Base-by-base conservation (phyloP, 2,888 invertebrate species). In the Carcina quercana region DNA sequence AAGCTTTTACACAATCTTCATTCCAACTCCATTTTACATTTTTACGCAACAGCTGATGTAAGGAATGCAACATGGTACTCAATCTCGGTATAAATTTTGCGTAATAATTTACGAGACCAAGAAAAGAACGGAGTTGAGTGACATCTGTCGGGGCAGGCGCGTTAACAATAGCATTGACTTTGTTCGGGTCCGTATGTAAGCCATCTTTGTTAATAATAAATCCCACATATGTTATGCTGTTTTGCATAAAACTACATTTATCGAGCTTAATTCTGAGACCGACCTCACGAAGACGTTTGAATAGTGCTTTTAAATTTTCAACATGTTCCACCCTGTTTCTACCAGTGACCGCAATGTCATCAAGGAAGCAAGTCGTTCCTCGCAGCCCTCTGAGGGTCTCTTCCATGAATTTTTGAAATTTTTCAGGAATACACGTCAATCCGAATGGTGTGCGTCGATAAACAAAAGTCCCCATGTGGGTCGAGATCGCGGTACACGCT, bases 61-160 rank as follows among this genome's bases (percentile, higher is more conserved):
- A 15, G 6, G 39, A 34, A 15, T 19, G 14, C n/a, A 39, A 15
- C 2, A 36, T 17, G 13, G 21, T 25, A 5, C 35, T 32, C 2
- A 35, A 28, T 12, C 30, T 32, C 5, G 29, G 21, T 10, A 38
- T 24, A 15, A 38, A 38, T 10, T 22, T 28, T 8, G 34, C 19
- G 17, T 37, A 40, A 15, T 34, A 38, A 13, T 40, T 40, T 12
- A 40, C 28, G 25, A 37, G 26, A 4, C 37, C 39, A 8, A 40
- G 27, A 27, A 40, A 34, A 5, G 39, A 39, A 20, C 34, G 35
- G 17, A 38, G 21, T 25, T 39, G 30, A 4, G 17, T 25, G 1
- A 32, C 26, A 22, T 34, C 32, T 3, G 32, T 34, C 2, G 40
- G 40, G n/a, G n/a, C n/a, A n/a, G n/a, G n/a, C n/a, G n/a, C n/a